Percentiles rank a stretch among this genome's conserved stretches.
phyloP scores from a whole-genome alignment of 2,888 invertebrate species.

The Phlogophora meticulosa region DNA sequence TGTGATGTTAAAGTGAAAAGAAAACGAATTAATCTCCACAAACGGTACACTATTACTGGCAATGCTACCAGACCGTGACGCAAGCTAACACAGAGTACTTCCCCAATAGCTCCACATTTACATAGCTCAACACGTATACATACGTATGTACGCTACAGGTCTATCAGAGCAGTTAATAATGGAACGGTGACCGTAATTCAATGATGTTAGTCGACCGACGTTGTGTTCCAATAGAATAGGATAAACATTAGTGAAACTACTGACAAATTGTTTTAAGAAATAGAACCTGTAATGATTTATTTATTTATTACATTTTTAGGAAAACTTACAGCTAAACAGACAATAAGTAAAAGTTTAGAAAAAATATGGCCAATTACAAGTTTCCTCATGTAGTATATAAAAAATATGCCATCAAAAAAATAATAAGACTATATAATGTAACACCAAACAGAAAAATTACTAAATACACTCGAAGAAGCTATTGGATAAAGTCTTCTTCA shows the following conservation, averaged over 20 bases:
- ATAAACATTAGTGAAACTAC: background rate
- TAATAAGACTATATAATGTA: too few species aligned
- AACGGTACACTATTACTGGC: constrained; percentile 1
- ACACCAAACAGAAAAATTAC: too few species aligned
- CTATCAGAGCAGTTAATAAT: constrained; percentile 41
- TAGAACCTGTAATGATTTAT: too few species aligned
- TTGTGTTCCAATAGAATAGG: background rate
- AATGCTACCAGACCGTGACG: constrained; percentile 5
- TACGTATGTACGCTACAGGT: background rate
- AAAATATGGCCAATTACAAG: too few species aligned
- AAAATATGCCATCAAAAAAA: too few species aligned
- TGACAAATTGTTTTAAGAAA: background rate
- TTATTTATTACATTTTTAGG: too few species aligned
- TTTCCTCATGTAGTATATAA: too few species aligned
- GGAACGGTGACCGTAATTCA: constrained; percentile 36
- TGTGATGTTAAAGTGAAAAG: constrained; percentile 1
- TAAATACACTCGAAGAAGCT: too few species aligned
- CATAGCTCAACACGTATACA: background rate
- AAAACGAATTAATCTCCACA: background rate
- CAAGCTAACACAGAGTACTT: constrained; percentile 9
- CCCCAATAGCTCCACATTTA: constrained; percentile 3
- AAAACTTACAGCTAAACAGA: too few species aligned
- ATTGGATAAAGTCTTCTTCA: too few species aligned
- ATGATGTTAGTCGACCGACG: constrained; percentile 6
- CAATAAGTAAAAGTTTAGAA: too few species aligned